Percentiles rank a stretch among this genome's conserved stretches.
Evolutionary conservation across 2,113 vertebrate genomes (phyloP).

Genomic region (Albula glossodonta): DNA sequence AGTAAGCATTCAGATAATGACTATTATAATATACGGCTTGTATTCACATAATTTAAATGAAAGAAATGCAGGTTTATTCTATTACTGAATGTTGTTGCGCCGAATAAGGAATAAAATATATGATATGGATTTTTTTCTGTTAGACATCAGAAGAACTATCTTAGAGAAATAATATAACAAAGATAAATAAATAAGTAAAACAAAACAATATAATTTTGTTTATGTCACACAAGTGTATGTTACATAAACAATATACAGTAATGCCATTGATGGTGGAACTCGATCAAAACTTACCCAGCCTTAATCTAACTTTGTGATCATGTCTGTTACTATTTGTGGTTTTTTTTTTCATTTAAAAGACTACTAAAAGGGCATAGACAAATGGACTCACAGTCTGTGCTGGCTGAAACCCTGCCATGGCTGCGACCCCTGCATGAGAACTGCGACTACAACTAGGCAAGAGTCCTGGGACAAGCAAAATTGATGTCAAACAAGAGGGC

Average conservation of each 20-base stretch:
- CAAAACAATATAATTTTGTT: too few relatives aligned
- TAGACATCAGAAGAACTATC: too few relatives aligned
- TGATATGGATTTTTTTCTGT: too few relatives aligned
- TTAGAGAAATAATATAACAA: too few relatives aligned
- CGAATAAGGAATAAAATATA: too few relatives aligned
- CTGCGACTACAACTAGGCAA: background rate
- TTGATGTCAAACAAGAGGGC: slow-evolving; percentile 45
- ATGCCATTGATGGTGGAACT: background rate
- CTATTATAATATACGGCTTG: too few relatives aligned
- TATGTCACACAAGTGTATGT: too few relatives aligned
- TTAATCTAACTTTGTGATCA: background rate
- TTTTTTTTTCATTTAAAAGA: background rate
- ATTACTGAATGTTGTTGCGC: background rate
- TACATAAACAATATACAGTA: too few relatives aligned
- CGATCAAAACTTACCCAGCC: background rate
- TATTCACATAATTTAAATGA: background rate
- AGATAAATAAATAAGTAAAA: too few relatives aligned
- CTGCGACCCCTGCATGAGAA: slow-evolving; percentile 10
- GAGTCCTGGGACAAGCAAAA: slow-evolving; percentile 39
- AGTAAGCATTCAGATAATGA: background rate
- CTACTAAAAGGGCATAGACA: background rate
- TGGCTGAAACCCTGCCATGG: background rate
- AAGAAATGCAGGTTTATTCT: background rate
- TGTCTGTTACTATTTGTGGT: background rate
- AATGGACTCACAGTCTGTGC: background rate